phyloP scores from a whole-genome alignment of 2,888 invertebrate species.

The Himalopsyche japonica region DNA sequence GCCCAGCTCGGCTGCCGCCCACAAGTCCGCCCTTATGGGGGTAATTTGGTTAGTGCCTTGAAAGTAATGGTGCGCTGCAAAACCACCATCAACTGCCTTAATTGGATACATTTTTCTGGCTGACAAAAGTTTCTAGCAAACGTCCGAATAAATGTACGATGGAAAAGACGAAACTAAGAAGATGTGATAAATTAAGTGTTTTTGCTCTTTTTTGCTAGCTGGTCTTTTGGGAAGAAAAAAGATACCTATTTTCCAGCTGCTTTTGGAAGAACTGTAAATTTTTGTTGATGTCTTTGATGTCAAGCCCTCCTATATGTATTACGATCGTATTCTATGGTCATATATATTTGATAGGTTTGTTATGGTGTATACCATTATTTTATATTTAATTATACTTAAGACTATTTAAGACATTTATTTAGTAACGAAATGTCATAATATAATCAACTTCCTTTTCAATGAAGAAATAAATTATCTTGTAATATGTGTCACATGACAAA shows the following conservation, averaged over 20 bases:
- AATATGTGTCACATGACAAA: too few species aligned
- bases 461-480: too few species aligned
- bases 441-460: too few species aligned
- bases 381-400: too few species aligned
- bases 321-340: too few species aligned
- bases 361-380: too few species aligned
- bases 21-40: constrained; percentile 18
- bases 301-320: not conserved
- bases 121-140: constrained; percentile 37
- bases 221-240: not conserved
- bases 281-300: not conserved
- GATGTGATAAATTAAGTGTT: constrained; percentile 34
- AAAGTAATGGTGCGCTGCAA: constrained; percentile 38
- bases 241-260: not conserved
- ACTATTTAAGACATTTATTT: too few species aligned
- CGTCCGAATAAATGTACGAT: constrained; percentile 23
- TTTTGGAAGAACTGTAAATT: not conserved
- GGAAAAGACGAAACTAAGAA: constrained; percentile 7
- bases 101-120: constrained; percentile 41
- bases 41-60: constrained; percentile 41
- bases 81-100: constrained; percentile 41
- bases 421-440: too few species aligned
- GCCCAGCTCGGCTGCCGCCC: constrained; percentile 23
- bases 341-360: too few species aligned
- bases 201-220: not conserved